Evolutionary conservation across 2,797 vertebrate species (phyloP).

Genomic region (Schizopygopsis pylzovi): DNA sequence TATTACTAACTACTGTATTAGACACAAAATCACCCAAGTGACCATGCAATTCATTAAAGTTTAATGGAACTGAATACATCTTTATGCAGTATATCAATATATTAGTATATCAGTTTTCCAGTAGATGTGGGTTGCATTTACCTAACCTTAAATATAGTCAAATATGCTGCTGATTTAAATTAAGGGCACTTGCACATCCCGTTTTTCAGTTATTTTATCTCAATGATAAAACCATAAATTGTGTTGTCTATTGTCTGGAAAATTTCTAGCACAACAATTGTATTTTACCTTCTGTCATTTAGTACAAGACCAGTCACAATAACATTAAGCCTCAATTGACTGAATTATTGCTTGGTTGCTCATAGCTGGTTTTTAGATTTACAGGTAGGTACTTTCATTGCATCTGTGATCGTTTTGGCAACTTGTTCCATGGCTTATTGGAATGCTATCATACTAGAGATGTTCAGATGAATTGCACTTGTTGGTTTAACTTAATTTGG

Average conservation of each 20-base stretch:
- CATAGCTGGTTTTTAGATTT: neutral
- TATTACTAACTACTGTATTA: conserved; percentile 5
- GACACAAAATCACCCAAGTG: neutral
- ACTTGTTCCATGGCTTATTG: conserved; percentile 13
- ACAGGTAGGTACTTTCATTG: conserved; percentile 40
- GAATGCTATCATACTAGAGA: conserved; percentile 34
- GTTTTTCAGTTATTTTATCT: neutral
- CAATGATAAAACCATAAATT: neutral
- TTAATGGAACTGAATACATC: neutral
- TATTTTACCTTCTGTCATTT: neutral
- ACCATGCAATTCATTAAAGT: conserved; percentile 2
- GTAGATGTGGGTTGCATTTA: neutral
- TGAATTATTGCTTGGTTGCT: neutral
- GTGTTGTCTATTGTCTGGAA: neutral
- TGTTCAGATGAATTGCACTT: conserved; percentile 44
- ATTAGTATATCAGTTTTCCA: neutral
- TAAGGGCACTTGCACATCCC: neutral
- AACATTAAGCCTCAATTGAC: neutral
- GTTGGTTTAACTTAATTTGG: conserved; percentile 28
- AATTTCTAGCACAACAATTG: neutral
- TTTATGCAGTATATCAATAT: neutral
- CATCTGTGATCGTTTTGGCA: conserved; percentile 20
- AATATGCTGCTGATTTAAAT: conserved; percentile 11
- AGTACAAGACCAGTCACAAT: neutral
- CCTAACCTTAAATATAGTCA: neutral